Evolutionary conservation across 2,888 invertebrate species (phyloP), one percentile per base, ranked within the genome.

Genomic region (Zaprionus obscuricornis): DNA sequence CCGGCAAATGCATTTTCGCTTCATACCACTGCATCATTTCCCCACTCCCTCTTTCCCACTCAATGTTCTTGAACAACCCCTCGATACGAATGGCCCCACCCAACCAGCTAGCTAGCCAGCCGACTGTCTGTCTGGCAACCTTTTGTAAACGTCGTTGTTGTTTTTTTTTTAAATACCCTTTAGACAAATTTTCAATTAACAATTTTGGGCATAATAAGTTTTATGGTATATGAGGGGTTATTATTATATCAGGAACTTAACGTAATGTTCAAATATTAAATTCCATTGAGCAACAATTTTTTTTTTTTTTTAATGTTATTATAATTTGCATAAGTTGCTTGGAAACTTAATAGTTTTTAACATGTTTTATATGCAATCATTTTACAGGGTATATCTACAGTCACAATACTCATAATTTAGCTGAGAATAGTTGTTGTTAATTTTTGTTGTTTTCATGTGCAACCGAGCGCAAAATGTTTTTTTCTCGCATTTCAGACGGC

Each of bases 381-480:
- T n/a, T n/a, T n/a, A n/a, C 22, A 22, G 22, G 8, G 34, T 17
- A 34, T 34, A 3, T 17, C 7, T 6, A 14, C 18, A n/a, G n/a
- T n/a, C n/a, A n/a, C n/a, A n/a, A n/a, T n/a, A n/a, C n/a, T n/a
- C n/a, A n/a, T n/a, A n/a, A n/a, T n/a, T n/a, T n/a, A n/a, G n/a
- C n/a, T n/a, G n/a, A n/a, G n/a, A n/a, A n/a, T 16, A 24, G 39
- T 13, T 31, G 29, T 33, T 39, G 13, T 56, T 37, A 10, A 34
- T 26, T 34, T 27, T 49, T 49, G 27, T 55, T 66, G 27, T 57
- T 62, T 70, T 64, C 34, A 34, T 34, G 56, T 64, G 63, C 66
- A 79, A 31, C 55, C 39, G 54, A 83, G 79, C 76, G 84, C 52
- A 62, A 59, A 74, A 63, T 62, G n/a, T n/a, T n/a, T 66, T 31